Percentiles rank a stretch among this genome's conserved stretches.
phyloP scores from a whole-genome alignment of 1,140 invertebrate species.

The Centruroides vittatus region DNA sequence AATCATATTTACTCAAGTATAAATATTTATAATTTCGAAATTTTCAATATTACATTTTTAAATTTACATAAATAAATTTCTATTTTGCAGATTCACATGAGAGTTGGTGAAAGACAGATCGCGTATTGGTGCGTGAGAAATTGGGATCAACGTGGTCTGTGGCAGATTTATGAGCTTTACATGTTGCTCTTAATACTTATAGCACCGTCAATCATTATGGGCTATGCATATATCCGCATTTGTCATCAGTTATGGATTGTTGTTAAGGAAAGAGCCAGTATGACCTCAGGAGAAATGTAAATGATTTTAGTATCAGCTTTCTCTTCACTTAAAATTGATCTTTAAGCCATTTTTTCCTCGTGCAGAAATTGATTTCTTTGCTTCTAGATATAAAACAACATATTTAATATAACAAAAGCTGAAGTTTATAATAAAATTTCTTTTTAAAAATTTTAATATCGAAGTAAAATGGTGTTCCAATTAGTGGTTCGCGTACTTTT shows the following conservation, averaged over 20 bases:
- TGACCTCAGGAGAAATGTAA: conserved; percentile 16
- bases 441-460: no score
- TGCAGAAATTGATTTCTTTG: no score
- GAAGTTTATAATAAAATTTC: no score
- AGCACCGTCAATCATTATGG: conserved; percentile 46
- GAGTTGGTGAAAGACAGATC: conserved; percentile 35
- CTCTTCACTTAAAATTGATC: no score
- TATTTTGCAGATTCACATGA: conserved; percentile 36
- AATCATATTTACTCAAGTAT: conserved; percentile 42
- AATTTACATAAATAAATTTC: no score
- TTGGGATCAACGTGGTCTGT: conserved; percentile 33
- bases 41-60: not conserved
- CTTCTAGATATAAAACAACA: no score
- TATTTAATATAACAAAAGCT: no score
- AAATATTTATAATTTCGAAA: not conserved
- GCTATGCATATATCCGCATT: conserved; percentile 46
- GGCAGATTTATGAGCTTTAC: conserved; percentile 47
- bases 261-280: conserved; percentile 17
- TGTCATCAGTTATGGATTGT: conserved; percentile 46
- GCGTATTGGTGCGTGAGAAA: conserved; percentile 48
- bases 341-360: no score
- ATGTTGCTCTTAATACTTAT: conserved; percentile 48
- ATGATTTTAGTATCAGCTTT: not conserved
- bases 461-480: no score
- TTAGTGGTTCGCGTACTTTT: no score